A percentile compares a stretch with the other conserved stretches of the same genome.
These are phyloP conservation scores for Gymnodraco acuticeps DNA, from an alignment of 2,797 vertebrate species.

Conservation along the genomic window DNA sequence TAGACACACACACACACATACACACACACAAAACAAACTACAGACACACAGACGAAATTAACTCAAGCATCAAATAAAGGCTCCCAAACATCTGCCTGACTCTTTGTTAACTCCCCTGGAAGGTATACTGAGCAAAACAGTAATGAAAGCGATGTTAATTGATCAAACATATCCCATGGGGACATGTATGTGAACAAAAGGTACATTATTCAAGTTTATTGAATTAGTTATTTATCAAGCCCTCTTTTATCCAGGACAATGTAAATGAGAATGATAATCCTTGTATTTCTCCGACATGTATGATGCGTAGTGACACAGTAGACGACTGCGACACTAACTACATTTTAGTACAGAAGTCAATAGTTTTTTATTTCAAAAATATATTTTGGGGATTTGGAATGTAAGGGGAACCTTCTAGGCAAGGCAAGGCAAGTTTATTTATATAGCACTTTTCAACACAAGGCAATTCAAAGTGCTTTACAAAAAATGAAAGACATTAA, in stretches of 20 bases:
- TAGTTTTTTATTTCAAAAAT: slow-evolving; percentile 21
- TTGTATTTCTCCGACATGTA: slow-evolving; percentile 31
- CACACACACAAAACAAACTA: slow-evolving; percentile 21
- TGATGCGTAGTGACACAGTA: slow-evolving; percentile 12
- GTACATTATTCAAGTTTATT: slow-evolving; percentile 74
- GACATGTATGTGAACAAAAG: slow-evolving; percentile 77
- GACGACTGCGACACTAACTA: not conserved
- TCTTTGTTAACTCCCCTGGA: slow-evolving; percentile 52
- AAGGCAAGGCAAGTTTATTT: too few species aligned
- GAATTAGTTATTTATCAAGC: slow-evolving; percentile 69
- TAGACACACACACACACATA: slow-evolving; percentile 20
- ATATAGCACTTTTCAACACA: too few species aligned
- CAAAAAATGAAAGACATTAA: too few species aligned
- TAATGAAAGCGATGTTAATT: slow-evolving; percentile 76
- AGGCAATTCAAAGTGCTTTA: too few species aligned
- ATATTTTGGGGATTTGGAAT: slow-evolving; percentile 4
- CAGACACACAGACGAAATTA: slow-evolving; percentile 28
- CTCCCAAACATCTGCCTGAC: slow-evolving; percentile 50
- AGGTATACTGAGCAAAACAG: slow-evolving; percentile 57
- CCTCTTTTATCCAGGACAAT: slow-evolving; percentile 59
- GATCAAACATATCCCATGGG: slow-evolving; percentile 73
- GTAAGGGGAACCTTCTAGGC: slow-evolving; percentile 1
- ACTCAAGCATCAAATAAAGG: slow-evolving; percentile 56
- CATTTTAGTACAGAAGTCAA: not conserved
- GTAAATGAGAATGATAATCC: slow-evolving; percentile 46